Base-by-base conservation (phyloP, 2,888 invertebrate species). In the Drosophila neotestacea region DNA sequence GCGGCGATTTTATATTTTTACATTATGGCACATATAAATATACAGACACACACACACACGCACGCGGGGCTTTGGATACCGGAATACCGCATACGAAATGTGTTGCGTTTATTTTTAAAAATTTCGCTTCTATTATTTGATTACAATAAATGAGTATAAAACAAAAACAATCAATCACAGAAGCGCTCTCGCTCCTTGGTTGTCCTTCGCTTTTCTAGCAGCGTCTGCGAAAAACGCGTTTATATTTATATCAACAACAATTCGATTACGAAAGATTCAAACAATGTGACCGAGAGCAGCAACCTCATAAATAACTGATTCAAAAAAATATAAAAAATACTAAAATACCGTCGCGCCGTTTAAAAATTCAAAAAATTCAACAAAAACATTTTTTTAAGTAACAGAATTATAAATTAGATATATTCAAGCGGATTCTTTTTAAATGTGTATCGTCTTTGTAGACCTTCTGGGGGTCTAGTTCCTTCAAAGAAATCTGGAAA, bases 241-340 rank as follows among this genome's bases (percentile, higher is more conserved):
- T 64, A 32, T 59, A n/a, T 70, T 59, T 61, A 61, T 58, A 63
- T 58, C 63, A 69, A 62, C 41, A 73, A 74, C 73, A 64, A 73
- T 51, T 22, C 55, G 46, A 70, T 73, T 73, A 70, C 64, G 70
- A 73, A 73, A 72, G 58, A 68, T 44, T 34, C 13, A 10, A 16
- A 4, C 7, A 27, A 58, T 59, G 73, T 62, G 72, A 38, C 73
- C 73, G 39, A 52, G 2, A 6, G 4, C 13, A 2, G 9, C 11
- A 9, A 42, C 6, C 5, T n/a, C 27, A 9, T 46, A 54, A 42
- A 55, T 44, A 32, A 32, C 22, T 22, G 0, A 22, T 22, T 22
- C 22, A 22, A 22, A 22, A 22, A 22, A 22, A 22, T 10, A 16
- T 10, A 1, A 41, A 48, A 50, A 50, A 60, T 60, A 60, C 59